Evolutionary conservation across 2,888 invertebrate species (phyloP).

Genomic region (Polymixis flavicincta): DNA sequence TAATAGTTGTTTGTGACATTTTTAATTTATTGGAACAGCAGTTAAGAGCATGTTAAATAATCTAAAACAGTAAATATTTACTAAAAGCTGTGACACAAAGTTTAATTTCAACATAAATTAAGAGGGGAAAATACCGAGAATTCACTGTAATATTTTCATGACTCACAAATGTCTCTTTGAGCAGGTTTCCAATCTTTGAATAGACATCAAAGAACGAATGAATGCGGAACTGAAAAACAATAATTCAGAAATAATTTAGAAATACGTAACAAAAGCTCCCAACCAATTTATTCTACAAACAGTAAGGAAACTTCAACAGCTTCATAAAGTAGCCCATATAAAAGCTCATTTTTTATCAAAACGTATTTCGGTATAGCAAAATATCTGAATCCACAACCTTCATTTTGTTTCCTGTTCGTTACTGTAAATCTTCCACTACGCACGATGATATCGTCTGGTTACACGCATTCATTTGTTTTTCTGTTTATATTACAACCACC

Average conservation of each 20-base stretch:
- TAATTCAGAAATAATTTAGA: conserved; percentile 5
- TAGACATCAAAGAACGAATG: conserved; percentile 36
- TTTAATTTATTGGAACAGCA: not conserved
- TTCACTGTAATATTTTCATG: not conserved
- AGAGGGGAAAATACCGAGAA: not conserved
- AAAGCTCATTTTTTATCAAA: not conserved
- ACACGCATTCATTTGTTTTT: conserved; percentile 45
- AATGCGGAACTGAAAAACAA: conserved; percentile 40
- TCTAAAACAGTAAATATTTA: conserved; percentile 42
- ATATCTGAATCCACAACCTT: conserved; percentile 41
- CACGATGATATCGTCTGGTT: conserved; percentile 30
- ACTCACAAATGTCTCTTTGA: not conserved
- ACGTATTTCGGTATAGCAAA: conserved; percentile 10
- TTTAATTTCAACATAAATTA: conserved; percentile 5
- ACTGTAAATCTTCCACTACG: conserved; percentile 45
- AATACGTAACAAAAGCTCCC: not conserved
- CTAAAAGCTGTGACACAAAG: conserved; percentile 10
- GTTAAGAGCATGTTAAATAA: conserved; percentile 15
- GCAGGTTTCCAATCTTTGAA: conserved; percentile 12
- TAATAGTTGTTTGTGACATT: conserved; percentile 13
- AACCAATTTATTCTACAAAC: conserved; percentile 19
- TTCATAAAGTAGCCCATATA: not conserved
- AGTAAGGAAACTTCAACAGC: not conserved
- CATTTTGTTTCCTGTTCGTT: conserved; percentile 41
- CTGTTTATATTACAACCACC: conserved; percentile 54